Conservation (phyloP, 1,140 invertebrate genomes). For the Cyphomyrmex costatus region DNA sequence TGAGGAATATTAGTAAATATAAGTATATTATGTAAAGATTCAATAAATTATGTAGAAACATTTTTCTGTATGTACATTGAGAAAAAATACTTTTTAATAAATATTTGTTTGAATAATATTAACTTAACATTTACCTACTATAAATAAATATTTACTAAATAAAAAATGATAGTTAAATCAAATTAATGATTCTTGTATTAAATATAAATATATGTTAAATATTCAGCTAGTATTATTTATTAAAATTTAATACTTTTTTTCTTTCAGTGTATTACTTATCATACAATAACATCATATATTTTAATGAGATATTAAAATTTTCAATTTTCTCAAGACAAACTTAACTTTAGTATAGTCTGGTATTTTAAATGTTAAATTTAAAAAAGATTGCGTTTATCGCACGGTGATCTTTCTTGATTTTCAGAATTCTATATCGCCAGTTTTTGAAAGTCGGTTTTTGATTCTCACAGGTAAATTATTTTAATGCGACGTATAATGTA, state of each 20-base stretch:
- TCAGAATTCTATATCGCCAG: neutral
- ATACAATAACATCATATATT: neutral
- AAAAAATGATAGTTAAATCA: too few species aligned
- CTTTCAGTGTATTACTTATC: neutral
- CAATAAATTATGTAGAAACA: neutral
- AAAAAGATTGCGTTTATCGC: neutral
- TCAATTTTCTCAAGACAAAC: neutral
- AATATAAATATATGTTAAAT: too few species aligned
- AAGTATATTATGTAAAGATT: neutral
- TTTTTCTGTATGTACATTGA: too few species aligned
- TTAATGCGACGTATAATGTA: conserved; percentile 3
- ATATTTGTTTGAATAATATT: too few species aligned
- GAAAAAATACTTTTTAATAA: too few species aligned
- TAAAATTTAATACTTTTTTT: neutral
- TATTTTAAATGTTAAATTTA: conserved; percentile 13
- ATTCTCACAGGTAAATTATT: neutral
- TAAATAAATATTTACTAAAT: too few species aligned
- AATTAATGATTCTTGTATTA: too few species aligned
- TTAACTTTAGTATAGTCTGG: neutral
- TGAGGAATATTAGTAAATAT: neutral
- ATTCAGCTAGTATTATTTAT: too few species aligned
- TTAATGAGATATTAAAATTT: neutral
- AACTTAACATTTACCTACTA: too few species aligned
- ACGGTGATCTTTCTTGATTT: neutral
- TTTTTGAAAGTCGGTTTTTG: neutral